These are phyloP conservation scores for Erynnis tages DNA, from an alignment of 2,888 invertebrate genomes.

Conservation along the genomic window DNA sequence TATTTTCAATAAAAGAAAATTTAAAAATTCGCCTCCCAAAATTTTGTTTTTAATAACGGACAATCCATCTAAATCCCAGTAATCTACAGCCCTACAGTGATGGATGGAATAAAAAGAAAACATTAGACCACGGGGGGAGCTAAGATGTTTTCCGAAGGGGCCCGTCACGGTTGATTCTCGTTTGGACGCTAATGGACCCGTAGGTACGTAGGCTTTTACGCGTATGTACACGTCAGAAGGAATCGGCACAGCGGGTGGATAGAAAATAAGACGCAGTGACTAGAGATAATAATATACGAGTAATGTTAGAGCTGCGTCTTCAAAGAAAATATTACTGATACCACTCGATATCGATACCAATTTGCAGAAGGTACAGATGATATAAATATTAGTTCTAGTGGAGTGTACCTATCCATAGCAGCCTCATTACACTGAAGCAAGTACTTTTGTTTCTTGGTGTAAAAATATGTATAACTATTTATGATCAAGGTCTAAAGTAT, in stretches of 20 bases:
- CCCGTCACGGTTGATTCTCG: constrained; percentile 62
- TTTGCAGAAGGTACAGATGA: too few relatives aligned
- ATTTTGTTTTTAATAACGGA: constrained; percentile 5
- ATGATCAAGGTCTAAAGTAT: too few relatives aligned
- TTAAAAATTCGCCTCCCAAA: background rate
- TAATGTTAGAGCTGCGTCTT: too few relatives aligned
- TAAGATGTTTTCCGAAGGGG: constrained; percentile 55
- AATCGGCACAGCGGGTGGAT: constrained; percentile 1
- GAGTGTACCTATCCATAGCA: too few relatives aligned
- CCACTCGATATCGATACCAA: too few relatives aligned
- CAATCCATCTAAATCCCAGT: background rate
- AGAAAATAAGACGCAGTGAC: background rate
- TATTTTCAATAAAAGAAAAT: background rate
- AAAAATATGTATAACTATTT: too few relatives aligned
- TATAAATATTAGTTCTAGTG: too few relatives aligned
- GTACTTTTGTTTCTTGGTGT: too few relatives aligned
- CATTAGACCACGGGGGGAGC: constrained; percentile 68
- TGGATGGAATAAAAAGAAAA: constrained; percentile 75
- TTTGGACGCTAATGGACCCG: constrained; percentile 37
- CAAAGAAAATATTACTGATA: too few relatives aligned
- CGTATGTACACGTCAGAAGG: constrained; percentile 10
- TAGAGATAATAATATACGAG: background rate
- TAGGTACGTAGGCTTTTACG: constrained; percentile 32
- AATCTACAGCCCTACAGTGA: constrained; percentile 21
- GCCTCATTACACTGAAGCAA: too few relatives aligned